These are phyloP conservation scores for Hirtodrosophila cameraria DNA, from an alignment of 2,888 invertebrate species.

Conservation along the genomic window DNA sequence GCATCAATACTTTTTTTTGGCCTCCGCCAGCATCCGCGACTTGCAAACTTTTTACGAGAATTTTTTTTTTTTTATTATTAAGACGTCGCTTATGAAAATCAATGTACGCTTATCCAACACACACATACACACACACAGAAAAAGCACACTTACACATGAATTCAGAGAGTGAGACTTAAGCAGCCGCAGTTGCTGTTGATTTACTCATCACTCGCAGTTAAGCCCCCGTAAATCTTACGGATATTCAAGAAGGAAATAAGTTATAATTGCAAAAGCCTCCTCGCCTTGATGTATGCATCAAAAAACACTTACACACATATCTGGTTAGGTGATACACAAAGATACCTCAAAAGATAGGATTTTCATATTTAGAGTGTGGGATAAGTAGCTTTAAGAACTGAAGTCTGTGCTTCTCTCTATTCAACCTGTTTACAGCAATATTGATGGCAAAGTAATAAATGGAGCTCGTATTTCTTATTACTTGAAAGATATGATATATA, in stretches of 20 bases:
- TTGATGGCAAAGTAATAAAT: not conserved
- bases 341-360: conserved; percentile 1
- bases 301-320: conserved; percentile 20
- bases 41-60: conserved; percentile 57
- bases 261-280: conserved; percentile 58
- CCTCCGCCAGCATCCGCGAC: conserved; percentile 26
- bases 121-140: conserved; percentile 19
- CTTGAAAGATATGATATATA: too few species aligned
- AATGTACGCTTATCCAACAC: conserved; percentile 50
- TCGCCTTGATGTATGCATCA: conserved; percentile 42
- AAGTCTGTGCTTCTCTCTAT: too few species aligned
- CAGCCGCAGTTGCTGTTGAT: conserved; percentile 40
- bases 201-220: conserved; percentile 47
- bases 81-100: conserved; percentile 63
- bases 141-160: not conserved
- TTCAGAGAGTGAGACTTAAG: conserved; percentile 3
- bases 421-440: not conserved
- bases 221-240: conserved; percentile 55
- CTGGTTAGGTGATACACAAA: not conserved
- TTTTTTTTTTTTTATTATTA: conserved; percentile 36
- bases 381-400: not conserved
- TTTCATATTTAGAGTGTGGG: not conserved
- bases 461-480: too few species aligned
- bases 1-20: conserved; percentile 39
- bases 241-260: conserved; percentile 57